Percentiles rank a stretch among this genome's conserved stretches.
These are phyloP conservation scores for Trachurus trachurus DNA, from an alignment of 2,797 vertebrate species.

Conservation along the genomic window DNA sequence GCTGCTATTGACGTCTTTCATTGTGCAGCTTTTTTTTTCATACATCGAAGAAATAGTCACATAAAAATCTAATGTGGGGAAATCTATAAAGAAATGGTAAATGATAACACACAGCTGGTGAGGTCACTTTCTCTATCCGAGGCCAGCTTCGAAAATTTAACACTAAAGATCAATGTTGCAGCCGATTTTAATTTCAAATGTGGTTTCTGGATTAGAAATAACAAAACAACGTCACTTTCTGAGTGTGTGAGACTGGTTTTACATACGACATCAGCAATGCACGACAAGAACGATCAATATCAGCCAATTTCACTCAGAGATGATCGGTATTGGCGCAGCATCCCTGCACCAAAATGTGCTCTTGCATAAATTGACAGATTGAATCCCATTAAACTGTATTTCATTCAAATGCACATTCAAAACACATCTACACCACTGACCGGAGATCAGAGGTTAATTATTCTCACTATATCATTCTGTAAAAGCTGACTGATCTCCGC, in stretches of 20 bases:
- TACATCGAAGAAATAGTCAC: constrained; percentile 6
- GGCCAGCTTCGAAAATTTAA: neutral
- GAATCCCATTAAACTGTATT: neutral
- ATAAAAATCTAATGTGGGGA: constrained; percentile 20
- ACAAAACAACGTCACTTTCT: too few relatives aligned
- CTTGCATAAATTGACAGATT: too few relatives aligned
- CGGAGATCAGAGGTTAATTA: constrained; percentile 9
- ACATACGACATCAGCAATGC: too few relatives aligned
- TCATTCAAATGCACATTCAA: neutral
- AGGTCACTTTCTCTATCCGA: neutral
- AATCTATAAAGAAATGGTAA: constrained; percentile 8
- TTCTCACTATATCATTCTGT: neutral
- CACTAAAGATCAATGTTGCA: neutral
- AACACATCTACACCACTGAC: constrained; percentile 4
- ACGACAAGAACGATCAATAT: too few relatives aligned
- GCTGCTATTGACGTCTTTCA: constrained; percentile 37
- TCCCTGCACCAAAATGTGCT: too few relatives aligned
- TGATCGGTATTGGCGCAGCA: too few relatives aligned
- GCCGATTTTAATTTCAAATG: too few relatives aligned
- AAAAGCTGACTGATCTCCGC: constrained; percentile 18
- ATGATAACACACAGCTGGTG: constrained; percentile 2
- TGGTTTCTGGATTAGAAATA: too few relatives aligned
- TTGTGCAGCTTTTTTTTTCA: constrained; percentile 12
- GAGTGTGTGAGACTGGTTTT: too few relatives aligned
- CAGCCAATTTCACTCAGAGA: too few relatives aligned